Conservation (phyloP, 2,113 vertebrate genomes). For the Strix aluco region DNA sequence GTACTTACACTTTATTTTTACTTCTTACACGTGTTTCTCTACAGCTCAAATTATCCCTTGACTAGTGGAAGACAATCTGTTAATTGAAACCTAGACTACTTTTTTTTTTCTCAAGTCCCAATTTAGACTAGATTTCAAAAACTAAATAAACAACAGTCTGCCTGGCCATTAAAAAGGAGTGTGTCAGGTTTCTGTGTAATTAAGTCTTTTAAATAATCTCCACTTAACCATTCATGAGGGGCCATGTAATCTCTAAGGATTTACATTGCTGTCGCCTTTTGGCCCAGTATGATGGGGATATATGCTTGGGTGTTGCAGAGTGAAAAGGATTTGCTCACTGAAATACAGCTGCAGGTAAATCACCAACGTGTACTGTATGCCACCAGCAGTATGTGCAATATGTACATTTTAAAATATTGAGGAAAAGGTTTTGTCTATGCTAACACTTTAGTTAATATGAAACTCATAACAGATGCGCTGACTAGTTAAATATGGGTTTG, state of each 20-base stretch:
- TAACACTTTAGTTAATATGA: neutral
- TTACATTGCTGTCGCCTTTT: neutral
- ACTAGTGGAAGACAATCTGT: constrained; percentile 71
- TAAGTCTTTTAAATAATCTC: constrained; percentile 75
- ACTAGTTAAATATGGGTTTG: neutral
- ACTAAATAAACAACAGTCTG: constrained; percentile 78
- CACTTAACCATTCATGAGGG: constrained; percentile 56
- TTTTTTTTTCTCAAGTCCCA: constrained; percentile 66
- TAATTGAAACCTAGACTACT: constrained; percentile 73
- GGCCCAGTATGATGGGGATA: neutral
- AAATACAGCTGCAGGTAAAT: neutral
- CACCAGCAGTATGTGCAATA: rapidly evolving
- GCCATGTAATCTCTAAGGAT: constrained; percentile 55
- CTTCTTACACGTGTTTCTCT: constrained; percentile 64
- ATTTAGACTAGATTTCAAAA: constrained; percentile 78
- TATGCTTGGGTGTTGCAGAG: neutral
- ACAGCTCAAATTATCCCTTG: constrained; percentile 74
- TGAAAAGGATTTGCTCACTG: neutral
- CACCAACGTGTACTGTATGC: neutral
- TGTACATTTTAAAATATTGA: neutral
- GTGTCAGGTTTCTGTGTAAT: constrained; percentile 77
- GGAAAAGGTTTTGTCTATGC: neutral
- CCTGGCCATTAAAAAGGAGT: constrained; percentile 70
- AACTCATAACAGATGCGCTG: neutral
- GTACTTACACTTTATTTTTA: constrained; percentile 66